phyloP scores from a whole-genome alignment of 2,113 vertebrate species.

The Carollia perspicillata region DNA sequence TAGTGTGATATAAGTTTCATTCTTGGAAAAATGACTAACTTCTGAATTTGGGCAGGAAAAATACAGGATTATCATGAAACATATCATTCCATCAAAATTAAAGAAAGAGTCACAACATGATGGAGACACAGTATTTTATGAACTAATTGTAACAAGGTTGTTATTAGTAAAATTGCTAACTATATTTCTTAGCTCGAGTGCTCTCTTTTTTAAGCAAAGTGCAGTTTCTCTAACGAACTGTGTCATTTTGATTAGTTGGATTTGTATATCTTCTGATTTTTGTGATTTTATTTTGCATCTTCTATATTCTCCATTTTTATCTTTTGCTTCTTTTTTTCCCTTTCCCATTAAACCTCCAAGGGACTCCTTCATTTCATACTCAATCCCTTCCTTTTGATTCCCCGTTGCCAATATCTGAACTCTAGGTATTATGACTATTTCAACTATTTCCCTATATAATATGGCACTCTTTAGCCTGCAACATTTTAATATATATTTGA shows the following conservation, averaged over 20 bases:
- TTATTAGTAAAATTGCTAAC: neutral
- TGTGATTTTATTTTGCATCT: neutral
- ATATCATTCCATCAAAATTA: neutral
- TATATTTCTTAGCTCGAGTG: neutral
- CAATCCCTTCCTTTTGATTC: neutral
- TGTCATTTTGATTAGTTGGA: neutral
- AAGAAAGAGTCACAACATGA: neutral
- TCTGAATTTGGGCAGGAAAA: neutral
- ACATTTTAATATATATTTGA: neutral
- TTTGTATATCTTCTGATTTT: neutral
- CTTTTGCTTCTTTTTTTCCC: neutral
- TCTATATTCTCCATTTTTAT: neutral
- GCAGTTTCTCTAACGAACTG: neutral
- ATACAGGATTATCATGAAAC: neutral
- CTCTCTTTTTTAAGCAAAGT: neutral
- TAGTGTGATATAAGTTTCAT: neutral
- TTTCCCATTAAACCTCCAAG: neutral
- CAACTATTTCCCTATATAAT: neutral
- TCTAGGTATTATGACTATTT: neutral
- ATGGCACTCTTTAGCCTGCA: neutral
- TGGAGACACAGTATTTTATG: neutral
- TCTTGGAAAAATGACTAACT: neutral
- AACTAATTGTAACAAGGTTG: neutral
- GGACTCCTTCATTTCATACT: neutral
- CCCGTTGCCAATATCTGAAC: neutral